phyloP scores from a whole-genome alignment of 2,797 vertebrate species.

The Danio choprae region DNA sequence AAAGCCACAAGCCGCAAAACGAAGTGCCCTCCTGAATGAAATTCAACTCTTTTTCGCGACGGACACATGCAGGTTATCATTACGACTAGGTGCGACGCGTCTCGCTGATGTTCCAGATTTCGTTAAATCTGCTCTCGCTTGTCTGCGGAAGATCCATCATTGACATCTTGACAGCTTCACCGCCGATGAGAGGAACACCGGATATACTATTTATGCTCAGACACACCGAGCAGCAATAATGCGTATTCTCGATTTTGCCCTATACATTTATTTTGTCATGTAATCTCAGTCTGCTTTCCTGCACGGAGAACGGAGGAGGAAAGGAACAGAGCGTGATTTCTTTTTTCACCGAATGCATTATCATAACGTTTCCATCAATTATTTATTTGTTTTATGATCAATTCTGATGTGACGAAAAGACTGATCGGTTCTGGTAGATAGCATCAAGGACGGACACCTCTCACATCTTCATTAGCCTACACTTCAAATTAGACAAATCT shows the following conservation, averaged over 20 bases:
- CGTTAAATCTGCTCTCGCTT: conserved; percentile 45
- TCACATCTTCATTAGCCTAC: conserved; percentile 27
- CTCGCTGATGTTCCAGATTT: conserved; percentile 46
- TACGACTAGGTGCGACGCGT: conserved; percentile 48
- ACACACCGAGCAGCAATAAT: conserved; percentile 54
- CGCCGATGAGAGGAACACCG: conserved; percentile 55
- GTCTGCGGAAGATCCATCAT: conserved; percentile 54
- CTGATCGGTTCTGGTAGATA: conserved; percentile 38
- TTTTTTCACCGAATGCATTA: conserved; percentile 45
- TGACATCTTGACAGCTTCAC: conserved; percentile 50
- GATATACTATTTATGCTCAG: conserved; percentile 52
- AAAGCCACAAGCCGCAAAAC: background rate
- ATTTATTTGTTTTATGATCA: conserved; percentile 48
- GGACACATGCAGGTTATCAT: conserved; percentile 11
- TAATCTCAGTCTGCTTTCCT: conserved; percentile 60
- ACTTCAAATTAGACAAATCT: conserved; percentile 40
- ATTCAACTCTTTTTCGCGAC: conserved; percentile 17
- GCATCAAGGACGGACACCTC: conserved; percentile 13
- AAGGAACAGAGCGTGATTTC: conserved; percentile 36
- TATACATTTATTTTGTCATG: conserved; percentile 56
- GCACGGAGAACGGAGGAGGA: conserved; percentile 60
- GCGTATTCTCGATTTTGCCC: conserved; percentile 42
- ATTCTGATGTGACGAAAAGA: conserved; percentile 52
- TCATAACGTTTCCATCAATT: conserved; percentile 54
- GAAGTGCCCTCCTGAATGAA: conserved; percentile 16